phyloP scores from a whole-genome alignment of 2,113 vertebrate species.

The Sapajus apella region DNA sequence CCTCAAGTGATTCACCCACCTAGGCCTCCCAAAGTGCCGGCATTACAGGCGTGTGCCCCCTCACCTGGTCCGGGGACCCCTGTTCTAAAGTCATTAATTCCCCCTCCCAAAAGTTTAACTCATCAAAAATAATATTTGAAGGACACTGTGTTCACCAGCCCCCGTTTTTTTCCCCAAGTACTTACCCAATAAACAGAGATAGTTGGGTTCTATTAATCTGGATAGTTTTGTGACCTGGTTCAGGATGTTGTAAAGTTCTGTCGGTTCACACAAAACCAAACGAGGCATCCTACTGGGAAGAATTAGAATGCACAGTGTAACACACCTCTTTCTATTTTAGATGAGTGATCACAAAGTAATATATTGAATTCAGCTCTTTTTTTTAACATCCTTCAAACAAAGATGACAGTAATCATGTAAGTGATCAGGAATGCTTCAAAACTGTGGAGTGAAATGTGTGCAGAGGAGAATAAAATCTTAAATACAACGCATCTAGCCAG shows the following conservation, averaged over 20 bases:
- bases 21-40: too few relatives aligned
- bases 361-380: background rate
- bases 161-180: background rate
- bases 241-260: conserved; percentile 90
- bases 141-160: background rate
- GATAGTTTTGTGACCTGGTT: conserved; percentile 84
- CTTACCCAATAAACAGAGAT: conserved; percentile 91
- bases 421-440: background rate
- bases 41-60: too few relatives aligned
- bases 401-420: background rate
- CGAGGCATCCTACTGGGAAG: conserved; percentile 82
- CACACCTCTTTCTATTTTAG: background rate
- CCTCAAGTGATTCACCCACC: too few relatives aligned
- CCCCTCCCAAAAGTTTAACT: background rate
- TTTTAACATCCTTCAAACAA: background rate
- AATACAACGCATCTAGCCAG: background rate
- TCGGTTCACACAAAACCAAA: conserved; percentile 85
- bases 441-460: background rate
- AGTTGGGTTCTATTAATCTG: conserved; percentile 87
- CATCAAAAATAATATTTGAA: background rate
- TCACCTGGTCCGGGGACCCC: too few relatives aligned
- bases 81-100: background rate
- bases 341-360: background rate
- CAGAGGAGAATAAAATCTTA: background rate
- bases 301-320: background rate